Conservation (phyloP, 2,113 vertebrate genomes). For the Dinomys branickii region DNA sequence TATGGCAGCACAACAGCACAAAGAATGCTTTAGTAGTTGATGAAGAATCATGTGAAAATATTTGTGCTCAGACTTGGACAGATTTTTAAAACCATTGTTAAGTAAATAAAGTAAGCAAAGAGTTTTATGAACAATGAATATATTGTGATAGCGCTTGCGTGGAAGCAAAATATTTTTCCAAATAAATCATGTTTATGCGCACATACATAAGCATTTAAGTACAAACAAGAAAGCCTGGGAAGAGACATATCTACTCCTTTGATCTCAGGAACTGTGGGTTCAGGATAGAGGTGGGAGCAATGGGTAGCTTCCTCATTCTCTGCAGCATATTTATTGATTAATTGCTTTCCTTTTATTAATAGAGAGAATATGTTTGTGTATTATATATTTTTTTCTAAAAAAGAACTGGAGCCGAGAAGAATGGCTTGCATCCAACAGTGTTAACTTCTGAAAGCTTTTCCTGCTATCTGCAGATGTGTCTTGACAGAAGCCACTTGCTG, state of each 20-base stretch:
- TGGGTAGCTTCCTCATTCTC: not conserved
- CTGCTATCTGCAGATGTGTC: not conserved
- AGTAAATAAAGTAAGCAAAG: conserved; percentile 15
- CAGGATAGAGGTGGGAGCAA: not conserved
- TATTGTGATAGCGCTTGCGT: not conserved
- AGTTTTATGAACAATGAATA: not conserved
- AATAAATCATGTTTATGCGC: not conserved
- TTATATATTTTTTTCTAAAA: not conserved
- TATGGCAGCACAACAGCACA: fast-evolving
- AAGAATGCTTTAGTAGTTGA: not conserved
- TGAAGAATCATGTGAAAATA: not conserved
- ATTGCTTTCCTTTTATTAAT: not conserved
- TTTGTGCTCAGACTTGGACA: not conserved
- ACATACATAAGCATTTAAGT: not conserved
- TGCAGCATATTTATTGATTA: not conserved
- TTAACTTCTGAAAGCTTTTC: not conserved
- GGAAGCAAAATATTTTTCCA: conserved; percentile 4
- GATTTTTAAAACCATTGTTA: not conserved
- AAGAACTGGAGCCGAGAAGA: not conserved
- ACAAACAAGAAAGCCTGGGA: not conserved
- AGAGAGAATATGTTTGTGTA: not conserved
- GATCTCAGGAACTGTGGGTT: not conserved
- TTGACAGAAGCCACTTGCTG: not conserved
- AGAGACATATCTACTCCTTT: not conserved
- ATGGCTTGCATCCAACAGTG: not conserved